Conservation (phyloP, 2,113 vertebrate species). For the Castor canadensis region DNA sequence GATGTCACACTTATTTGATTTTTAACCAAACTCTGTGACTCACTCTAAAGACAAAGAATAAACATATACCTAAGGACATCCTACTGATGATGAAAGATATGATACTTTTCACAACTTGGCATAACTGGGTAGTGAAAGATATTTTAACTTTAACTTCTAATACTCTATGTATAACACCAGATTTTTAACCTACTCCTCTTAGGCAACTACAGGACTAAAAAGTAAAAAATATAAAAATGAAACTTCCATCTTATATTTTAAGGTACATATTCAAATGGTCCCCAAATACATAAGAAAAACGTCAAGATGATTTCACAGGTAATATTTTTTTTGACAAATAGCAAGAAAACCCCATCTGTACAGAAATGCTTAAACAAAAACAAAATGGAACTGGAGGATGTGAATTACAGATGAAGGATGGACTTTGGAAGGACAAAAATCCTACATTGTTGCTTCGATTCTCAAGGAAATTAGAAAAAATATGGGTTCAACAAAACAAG, state of each 20-base stretch:
- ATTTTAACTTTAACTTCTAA: neutral
- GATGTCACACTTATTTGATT: neutral
- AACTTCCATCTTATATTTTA: neutral
- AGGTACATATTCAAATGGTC: neutral
- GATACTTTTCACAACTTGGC: neutral
- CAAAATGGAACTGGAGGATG: neutral
- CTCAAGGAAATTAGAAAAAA: slow-evolving; percentile 26
- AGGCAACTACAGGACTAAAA: neutral
- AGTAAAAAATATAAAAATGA: neutral
- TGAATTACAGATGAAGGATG: neutral
- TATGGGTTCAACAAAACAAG: neutral
- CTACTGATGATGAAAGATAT: neutral
- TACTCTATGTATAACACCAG: neutral
- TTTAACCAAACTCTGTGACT: neutral
- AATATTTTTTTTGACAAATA: slow-evolving; percentile 24
- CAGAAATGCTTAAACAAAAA: slow-evolving; percentile 36
- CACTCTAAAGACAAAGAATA: neutral
- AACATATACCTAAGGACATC: neutral
- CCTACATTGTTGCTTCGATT: slow-evolving; percentile 33
- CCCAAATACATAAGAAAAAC: neutral
- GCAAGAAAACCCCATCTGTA: neutral
- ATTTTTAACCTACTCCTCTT: neutral
- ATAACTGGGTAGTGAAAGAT: neutral
- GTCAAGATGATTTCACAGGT: neutral
- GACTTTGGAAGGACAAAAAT: slow-evolving; percentile 33